Evolutionary conservation across 2,797 vertebrate species (phyloP).

Genomic region (Pseudomugil tenellus): DNA sequence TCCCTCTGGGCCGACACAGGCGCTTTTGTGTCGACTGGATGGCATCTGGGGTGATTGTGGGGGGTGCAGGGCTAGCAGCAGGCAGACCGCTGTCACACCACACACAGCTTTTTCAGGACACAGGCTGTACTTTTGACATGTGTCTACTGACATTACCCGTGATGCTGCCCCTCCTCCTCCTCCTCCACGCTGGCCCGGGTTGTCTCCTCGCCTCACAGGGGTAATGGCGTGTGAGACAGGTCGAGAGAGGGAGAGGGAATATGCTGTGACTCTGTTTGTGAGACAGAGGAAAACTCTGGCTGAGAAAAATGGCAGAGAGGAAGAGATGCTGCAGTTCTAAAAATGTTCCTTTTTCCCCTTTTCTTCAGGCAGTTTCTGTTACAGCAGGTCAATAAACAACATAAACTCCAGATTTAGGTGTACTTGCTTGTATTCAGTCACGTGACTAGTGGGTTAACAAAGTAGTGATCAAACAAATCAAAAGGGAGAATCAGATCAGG

Average conservation of each 20-base stretch:
- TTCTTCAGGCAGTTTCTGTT: slow-evolving; percentile 11
- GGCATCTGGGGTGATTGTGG: slow-evolving; percentile 16
- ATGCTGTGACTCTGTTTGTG: slow-evolving; percentile 39
- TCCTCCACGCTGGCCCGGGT: slow-evolving; percentile 54
- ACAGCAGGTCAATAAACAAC: neutral
- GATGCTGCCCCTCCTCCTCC: slow-evolving; percentile 57
- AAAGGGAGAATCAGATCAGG: too few relatives aligned
- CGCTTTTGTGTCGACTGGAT: slow-evolving; percentile 68
- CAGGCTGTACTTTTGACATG: slow-evolving; percentile 79
- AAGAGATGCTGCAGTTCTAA: slow-evolving; percentile 35
- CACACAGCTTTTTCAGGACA: slow-evolving; percentile 77
- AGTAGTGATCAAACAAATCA: too few relatives aligned
- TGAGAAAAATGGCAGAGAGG: slow-evolving; percentile 27
- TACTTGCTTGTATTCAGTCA: too few relatives aligned
- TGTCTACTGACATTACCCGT: slow-evolving; percentile 80
- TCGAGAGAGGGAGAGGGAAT: slow-evolving; percentile 61
- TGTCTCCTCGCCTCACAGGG: slow-evolving; percentile 76
- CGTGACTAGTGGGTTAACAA: too few relatives aligned
- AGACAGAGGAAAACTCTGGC: slow-evolving; percentile 36
- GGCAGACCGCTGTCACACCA: slow-evolving; percentile 73
- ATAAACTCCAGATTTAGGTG: too few relatives aligned
- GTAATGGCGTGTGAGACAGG: slow-evolving; percentile 80
- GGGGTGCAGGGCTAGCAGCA: slow-evolving; percentile 39
- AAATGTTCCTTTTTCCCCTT: slow-evolving; percentile 25
- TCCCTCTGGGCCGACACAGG: slow-evolving; percentile 64